Percentiles rank a stretch among this genome's conserved stretches.
phyloP scores from a whole-genome alignment of 2,113 vertebrate species.

The Sardina pilchardus region DNA sequence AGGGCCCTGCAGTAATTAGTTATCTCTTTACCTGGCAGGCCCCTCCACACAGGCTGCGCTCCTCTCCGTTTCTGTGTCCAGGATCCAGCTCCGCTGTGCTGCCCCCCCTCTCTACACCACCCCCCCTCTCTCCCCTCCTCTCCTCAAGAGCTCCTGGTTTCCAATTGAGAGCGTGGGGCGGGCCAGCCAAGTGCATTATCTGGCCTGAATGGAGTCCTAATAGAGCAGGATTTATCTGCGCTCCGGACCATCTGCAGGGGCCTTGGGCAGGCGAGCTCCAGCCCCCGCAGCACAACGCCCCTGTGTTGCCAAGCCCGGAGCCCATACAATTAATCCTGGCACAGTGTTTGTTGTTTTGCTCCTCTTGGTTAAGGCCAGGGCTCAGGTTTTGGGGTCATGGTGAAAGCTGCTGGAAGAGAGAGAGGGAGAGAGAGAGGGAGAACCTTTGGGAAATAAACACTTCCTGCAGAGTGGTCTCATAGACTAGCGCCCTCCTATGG shows the following conservation, averaged over 20 bases:
- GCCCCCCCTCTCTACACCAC: neutral
- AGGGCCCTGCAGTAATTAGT: conserved; percentile 53
- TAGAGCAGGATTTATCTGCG: conserved; percentile 54
- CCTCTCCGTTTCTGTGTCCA: neutral
- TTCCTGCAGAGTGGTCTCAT: neutral
- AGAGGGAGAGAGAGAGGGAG: neutral
- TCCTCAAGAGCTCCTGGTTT: conserved; percentile 13
- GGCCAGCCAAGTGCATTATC: conserved; percentile 46
- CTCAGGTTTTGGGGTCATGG: neutral
- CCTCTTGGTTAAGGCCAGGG: conserved; percentile 5
- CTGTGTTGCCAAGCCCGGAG: neutral
- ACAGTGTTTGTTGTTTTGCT: neutral
- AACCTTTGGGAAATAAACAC: neutral
- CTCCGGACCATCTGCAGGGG: conserved; percentile 38
- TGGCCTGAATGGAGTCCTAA: conserved; percentile 54
- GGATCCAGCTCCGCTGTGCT: conserved; percentile 1
- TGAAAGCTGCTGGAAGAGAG: neutral
- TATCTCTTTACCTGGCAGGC: conserved; percentile 49
- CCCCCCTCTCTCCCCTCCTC: conserved; percentile 28
- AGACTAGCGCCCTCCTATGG: neutral
- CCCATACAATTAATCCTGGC: neutral
- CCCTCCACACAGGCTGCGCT: neutral
- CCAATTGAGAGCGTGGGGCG: conserved; percentile 18
- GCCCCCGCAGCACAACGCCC: neutral
- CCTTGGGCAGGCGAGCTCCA: neutral